phyloP scores from a whole-genome alignment of 2,888 invertebrate species.

The Sarcophaga subvicina region DNA sequence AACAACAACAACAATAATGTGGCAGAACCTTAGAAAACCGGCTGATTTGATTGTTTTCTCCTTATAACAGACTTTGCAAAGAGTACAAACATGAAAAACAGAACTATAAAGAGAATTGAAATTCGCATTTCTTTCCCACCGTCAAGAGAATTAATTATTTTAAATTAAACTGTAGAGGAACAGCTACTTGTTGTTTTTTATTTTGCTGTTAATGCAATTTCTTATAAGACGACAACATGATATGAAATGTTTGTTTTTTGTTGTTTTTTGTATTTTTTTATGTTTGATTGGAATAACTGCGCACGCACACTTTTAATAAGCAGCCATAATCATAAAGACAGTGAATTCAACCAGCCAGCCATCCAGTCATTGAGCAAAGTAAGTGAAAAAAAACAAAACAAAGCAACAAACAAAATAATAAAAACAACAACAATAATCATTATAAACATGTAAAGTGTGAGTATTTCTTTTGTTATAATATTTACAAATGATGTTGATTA shows the following conservation, averaged over 20 bases:
- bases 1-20: neutral
- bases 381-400: neutral
- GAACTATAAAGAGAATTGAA: neutral
- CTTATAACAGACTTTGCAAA: neutral
- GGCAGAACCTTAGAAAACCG: neutral
- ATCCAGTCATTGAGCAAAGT: neutral
- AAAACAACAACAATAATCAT: neutral
- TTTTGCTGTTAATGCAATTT: constrained; percentile 36
- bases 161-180: neutral
- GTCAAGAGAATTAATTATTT: neutral
- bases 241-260: constrained; percentile 24
- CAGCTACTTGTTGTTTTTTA: constrained; percentile 55
- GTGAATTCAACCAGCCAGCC: neutral
- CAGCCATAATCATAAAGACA: neutral
- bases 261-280: neutral
- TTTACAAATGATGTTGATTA: neutral
- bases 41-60: neutral
- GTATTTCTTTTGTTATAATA: constrained; percentile 44
- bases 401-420: neutral
- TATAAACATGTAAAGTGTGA: constrained; percentile 17
- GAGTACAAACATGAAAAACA: neutral
- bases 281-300: constrained; percentile 33
- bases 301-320: constrained; percentile 52
- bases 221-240: constrained; percentile 36
- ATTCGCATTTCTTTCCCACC: neutral